These are phyloP conservation scores for Atta texana DNA, from an alignment of 1,140 invertebrate species.

Conservation along the genomic window DNA sequence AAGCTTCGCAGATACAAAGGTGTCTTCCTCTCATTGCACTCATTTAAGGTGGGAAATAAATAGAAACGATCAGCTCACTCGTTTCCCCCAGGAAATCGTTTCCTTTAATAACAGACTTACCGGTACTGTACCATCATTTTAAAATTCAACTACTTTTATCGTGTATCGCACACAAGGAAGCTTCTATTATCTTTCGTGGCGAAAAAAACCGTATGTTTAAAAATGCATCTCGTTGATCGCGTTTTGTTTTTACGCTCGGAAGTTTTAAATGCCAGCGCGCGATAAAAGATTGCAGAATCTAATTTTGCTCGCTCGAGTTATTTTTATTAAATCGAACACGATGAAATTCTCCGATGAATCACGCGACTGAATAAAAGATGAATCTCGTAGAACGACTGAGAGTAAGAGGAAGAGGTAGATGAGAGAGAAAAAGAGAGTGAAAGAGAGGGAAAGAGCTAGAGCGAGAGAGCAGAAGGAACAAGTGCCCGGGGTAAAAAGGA, in stretches of 20 bases:
- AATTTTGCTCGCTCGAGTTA: constrained; percentile 73
- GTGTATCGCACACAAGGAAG: neutral
- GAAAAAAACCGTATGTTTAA: neutral
- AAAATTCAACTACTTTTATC: constrained; percentile 32
- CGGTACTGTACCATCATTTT: neutral
- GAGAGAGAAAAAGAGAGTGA: constrained; percentile 10
- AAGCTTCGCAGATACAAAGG: neutral
- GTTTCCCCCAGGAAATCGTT: constrained; percentile 26
- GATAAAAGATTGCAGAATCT: constrained; percentile 57
- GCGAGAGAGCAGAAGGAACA: constrained; percentile 55
- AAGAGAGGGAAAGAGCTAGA: constrained; percentile 1
- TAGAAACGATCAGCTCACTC: constrained; percentile 31
- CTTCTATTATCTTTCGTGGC: neutral
- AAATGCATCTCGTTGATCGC: neutral
- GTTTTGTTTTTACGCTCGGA: constrained; percentile 22
- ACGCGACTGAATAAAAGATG: constrained; percentile 85
- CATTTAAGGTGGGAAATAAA: constrained; percentile 39
- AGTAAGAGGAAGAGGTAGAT: constrained; percentile 36
- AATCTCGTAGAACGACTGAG: constrained; percentile 67
- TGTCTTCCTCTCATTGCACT: neutral
- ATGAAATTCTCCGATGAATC: constrained; percentile 80
- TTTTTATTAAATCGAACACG: constrained; percentile 83
- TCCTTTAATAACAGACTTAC: constrained; percentile 45
- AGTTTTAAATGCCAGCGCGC: constrained; percentile 26
- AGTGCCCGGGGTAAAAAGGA: constrained; percentile 79